Evolutionary conservation across 2,113 vertebrate genomes (phyloP), one percentile per base, ranked within the genome.

Genomic region (Psittacula cyanocephala): DNA sequence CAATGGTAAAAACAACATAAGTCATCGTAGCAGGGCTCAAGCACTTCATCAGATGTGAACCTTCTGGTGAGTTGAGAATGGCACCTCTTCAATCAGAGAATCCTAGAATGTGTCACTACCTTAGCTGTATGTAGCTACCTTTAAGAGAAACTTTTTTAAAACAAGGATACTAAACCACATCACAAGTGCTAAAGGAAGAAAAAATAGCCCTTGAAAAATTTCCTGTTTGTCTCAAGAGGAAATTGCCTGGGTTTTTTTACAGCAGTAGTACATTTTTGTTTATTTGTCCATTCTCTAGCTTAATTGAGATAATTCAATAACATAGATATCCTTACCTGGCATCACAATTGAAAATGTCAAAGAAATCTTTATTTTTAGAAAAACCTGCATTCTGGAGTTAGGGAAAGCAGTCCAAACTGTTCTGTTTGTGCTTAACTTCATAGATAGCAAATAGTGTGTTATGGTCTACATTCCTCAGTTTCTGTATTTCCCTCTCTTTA

Each of bases 201-300:
- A 86, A 95, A 81, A 93, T 70, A 83, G 17, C 43, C 72, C 27
- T 57, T 49, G 55, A 88, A 93, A 96, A 81, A 88, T 91, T 86
- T 96, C 93, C 96, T 94, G 88, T 91, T 93, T 96, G 13, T 81
- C 74, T 92, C 49, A 13, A 94, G 74, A 89, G 83, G 86, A 94
- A 95, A 95, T 91, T 77, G 77, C 33, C 86, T 94, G 57, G 28
- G 60, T 94, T 83, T 95, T 81, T 85, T 95, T 75, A 87, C 37
- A 70, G 28, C 57, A 79, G 11, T 24, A 49, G 70, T 41, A 64
- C 35, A 16, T 68, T 93, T 91, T 71, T 92, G 44, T 44, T 94
- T 82, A 81, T 94, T 91, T 91, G 25, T 81, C 39, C 17, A 37
- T 90, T 76, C 67, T 65, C 28, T 44, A 59, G 33, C 6, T 76